Percentiles rank a stretch among this genome's conserved stretches.
Conservation (phyloP, 2,113 vertebrate genomes). For the Alligator mississippiensis region DNA sequence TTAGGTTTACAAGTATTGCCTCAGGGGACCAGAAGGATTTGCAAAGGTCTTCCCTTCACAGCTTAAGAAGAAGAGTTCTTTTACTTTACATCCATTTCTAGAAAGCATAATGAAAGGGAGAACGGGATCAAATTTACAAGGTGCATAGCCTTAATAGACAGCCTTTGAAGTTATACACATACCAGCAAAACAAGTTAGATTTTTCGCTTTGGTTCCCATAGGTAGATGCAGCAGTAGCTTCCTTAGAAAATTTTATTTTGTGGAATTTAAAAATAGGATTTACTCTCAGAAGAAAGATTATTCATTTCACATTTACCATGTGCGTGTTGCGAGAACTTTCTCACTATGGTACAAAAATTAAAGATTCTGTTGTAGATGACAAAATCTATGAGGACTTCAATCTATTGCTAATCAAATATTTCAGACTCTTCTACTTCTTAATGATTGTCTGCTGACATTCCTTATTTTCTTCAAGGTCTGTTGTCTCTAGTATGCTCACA, state of each 20-base stretch:
- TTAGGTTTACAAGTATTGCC: conserved; percentile 43
- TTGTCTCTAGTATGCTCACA: not conserved
- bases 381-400: not conserved
- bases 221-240: not conserved
- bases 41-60: conserved; percentile 30
- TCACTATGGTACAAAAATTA: not conserved
- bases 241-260: not conserved
- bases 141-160: not conserved
- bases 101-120: not conserved
- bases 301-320: not conserved
- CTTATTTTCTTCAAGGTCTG: not conserved
- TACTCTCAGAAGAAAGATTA: not conserved
- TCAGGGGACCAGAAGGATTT: conserved; percentile 36
- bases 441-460: not conserved
- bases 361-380: not conserved
- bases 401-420: not conserved
- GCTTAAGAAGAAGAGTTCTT: conserved; percentile 13
- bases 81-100: conserved; percentile 10
- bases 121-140: not conserved
- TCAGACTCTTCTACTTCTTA: not conserved
- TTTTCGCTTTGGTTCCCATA: conserved; percentile 24
- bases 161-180: not conserved
- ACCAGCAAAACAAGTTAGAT: not conserved
- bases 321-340: not conserved
- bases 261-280: not conserved